Base-by-base conservation (phyloP, 2,113 vertebrate species). In the Datnioides undecimradiatus region DNA sequence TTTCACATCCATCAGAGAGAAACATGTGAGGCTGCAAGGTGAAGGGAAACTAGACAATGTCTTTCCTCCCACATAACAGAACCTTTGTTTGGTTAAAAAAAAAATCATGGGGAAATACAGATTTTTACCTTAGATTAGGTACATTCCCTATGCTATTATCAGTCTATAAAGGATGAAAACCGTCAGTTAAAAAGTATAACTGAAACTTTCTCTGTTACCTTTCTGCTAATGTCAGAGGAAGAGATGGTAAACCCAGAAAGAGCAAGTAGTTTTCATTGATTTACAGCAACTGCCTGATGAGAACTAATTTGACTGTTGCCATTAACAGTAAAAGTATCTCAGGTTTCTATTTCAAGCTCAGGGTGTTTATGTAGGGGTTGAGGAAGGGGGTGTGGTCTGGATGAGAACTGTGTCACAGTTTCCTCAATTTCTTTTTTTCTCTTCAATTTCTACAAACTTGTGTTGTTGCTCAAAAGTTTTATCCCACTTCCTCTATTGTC, bases 401-500 rank as follows among this genome's bases (percentile, higher is more conserved):
- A 27, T 83, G n/a, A 80, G 59, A 86, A 75, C 67, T 40, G 7
- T 71, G 59, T 86, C 87, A 90, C 73, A 86, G 73, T 77, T 92
- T 93, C 88, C 87, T 54, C 69, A 85, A 76, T 80, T 79, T 78
- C 0, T 38, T 54, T 64, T 70, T 31, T 79, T 7, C 38, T 17
- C 40, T 65, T 67, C 11, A 70, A 12, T 65, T 83, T 84, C 8
- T 49, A 57, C 43, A 57, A 51, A n/a, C 14, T 85, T 80, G n/a
- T 5, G 23, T 51, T 69, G 29, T 64, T 79, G 58, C 69, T 63
- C 10, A 54, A 66, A 62, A 23, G 31, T 65, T 78, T 57, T 23
- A 36, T 58, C 23, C 7, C 4, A 3, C 34, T 79, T 80, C 46
- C 49, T 67, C 7, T 31, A 6, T 3, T 34, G 33, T 21, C 36